phyloP scores from a whole-genome alignment of 1,140 invertebrate species.

The Temnothorax nylanderi region DNA sequence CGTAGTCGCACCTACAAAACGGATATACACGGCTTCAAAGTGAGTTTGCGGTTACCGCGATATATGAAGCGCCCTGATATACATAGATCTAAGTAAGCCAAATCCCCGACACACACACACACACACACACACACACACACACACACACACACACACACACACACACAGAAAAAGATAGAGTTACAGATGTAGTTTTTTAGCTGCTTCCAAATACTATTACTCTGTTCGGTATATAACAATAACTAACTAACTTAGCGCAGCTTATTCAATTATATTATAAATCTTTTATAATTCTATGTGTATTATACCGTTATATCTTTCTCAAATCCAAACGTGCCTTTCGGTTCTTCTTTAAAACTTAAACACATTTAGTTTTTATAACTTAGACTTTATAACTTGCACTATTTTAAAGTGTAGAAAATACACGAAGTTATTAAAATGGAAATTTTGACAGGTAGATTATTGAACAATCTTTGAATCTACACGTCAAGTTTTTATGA shows the following conservation, averaged over 20 bases:
- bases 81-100: neutral
- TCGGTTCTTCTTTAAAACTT: neutral
- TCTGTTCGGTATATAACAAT: neutral
- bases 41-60: neutral
- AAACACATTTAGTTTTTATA: neutral
- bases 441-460: neutral
- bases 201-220: neutral
- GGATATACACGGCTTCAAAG: neutral
- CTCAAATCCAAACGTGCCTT: neutral
- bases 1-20: slow-evolving; percentile 87
- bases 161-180: too few species aligned
- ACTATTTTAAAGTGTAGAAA: neutral
- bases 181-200: neutral
- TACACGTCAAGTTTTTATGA: neutral
- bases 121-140: too few species aligned
- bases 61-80: neutral
- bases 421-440: neutral
- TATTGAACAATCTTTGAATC: neutral
- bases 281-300: neutral
- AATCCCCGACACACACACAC: neutral
- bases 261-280: slow-evolving; percentile 17
- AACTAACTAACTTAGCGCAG: neutral
- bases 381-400: neutral
- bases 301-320: neutral
- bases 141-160: too few species aligned